Conservation (phyloP, 2,888 invertebrate species). For the Trachelus troglodyta region DNA sequence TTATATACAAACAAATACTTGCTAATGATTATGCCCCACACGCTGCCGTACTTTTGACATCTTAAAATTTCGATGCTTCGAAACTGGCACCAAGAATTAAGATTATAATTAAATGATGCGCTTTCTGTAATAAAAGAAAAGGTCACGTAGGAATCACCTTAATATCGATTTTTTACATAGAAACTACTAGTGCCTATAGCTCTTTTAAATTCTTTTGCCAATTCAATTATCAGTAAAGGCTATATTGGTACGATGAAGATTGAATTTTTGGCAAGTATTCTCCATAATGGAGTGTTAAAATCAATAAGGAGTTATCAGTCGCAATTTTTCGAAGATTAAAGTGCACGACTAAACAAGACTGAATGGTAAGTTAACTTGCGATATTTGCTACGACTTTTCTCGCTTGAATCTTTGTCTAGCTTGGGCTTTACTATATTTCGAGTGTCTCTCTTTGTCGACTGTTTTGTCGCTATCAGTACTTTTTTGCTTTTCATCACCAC, state of each 20-base stretch:
- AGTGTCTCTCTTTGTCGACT: constrained; percentile 55
- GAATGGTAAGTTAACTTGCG: constrained; percentile 5
- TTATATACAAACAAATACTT: background rate
- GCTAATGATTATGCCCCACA: background rate
- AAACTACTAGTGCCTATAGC: background rate
- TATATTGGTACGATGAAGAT: background rate
- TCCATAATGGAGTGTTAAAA: background rate
- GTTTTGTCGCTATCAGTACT: constrained; percentile 40
- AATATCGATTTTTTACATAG: background rate
- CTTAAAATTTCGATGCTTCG: background rate
- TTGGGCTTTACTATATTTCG: constrained; percentile 79
- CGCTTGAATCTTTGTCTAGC: constrained; percentile 81
- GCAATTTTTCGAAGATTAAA: background rate
- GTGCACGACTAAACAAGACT: constrained; percentile 5
- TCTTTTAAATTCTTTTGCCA: background rate
- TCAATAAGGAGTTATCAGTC: constrained; percentile 11
- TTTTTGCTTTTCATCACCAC: constrained; percentile 46
- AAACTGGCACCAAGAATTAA: background rate
- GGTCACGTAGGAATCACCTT: background rate
- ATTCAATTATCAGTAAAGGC: background rate
- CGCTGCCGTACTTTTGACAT: background rate
- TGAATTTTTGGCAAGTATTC: background rate
- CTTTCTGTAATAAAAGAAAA: background rate
- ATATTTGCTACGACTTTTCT: constrained; percentile 71
- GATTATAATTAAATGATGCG: background rate